phyloP scores from a whole-genome alignment of 1,140 invertebrate species.

The Mylabris phalerata region DNA sequence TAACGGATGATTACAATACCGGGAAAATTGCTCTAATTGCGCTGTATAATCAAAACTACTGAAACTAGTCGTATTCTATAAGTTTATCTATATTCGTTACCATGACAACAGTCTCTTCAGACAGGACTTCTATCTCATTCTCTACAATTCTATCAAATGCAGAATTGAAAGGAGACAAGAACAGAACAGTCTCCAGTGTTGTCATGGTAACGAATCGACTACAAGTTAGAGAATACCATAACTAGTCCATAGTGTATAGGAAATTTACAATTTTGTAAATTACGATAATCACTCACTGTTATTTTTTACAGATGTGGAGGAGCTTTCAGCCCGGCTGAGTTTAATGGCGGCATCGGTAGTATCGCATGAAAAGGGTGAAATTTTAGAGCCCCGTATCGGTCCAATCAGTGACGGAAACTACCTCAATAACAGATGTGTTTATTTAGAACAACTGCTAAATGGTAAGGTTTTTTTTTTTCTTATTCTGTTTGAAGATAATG shows the following conservation, averaged over 20 bases:
- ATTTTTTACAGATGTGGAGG: slow-evolving; percentile 44
- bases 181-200: too few relatives aligned
- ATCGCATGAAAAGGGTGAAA: slow-evolving; percentile 27
- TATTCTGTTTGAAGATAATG: slow-evolving; percentile 1
- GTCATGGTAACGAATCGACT: too few relatives aligned
- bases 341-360: slow-evolving; percentile 46
- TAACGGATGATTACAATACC: neutral
- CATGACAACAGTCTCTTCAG: too few relatives aligned
- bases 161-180: too few relatives aligned
- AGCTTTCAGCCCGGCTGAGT: slow-evolving; percentile 42
- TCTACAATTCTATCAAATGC: too few relatives aligned
- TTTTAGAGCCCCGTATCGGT: slow-evolving; percentile 24
- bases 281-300: neutral
- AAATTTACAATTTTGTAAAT: too few relatives aligned
- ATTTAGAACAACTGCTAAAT: slow-evolving; percentile 36
- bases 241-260: too few relatives aligned
- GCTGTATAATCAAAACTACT: neutral
- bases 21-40: slow-evolving; percentile 1
- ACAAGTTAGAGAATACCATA: too few relatives aligned
- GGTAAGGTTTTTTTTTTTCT: slow-evolving; percentile 18
- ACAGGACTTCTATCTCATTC: too few relatives aligned
- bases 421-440: slow-evolving; percentile 34
- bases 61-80: too few relatives aligned
- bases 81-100: too few relatives aligned
- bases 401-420: slow-evolving; percentile 28